Conservation (phyloP, 2,113 vertebrate genomes). For the Cathartes aura region DNA sequence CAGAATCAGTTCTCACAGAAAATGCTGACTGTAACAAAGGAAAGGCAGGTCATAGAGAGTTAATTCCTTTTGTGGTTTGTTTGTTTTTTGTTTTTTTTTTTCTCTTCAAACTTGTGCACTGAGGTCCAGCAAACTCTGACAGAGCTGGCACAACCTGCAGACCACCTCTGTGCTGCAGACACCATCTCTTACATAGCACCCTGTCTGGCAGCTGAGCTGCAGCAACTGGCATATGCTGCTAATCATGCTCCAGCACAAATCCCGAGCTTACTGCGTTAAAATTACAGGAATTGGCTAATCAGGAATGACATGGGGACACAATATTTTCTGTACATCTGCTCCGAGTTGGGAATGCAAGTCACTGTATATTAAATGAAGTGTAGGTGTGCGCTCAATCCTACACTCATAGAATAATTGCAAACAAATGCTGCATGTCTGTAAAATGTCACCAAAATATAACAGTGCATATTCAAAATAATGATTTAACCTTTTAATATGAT, state of each 20-base stretch:
- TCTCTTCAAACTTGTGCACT: not conserved
- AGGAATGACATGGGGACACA: not conserved
- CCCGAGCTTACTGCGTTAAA: not conserved
- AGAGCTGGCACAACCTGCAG: not conserved
- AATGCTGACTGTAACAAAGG: not conserved
- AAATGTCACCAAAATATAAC: not conserved
- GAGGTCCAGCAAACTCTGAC: not conserved
- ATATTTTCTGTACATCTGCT: constrained; percentile 13
- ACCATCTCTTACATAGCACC: not conserved
- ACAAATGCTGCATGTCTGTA: not conserved
- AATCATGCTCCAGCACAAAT: not conserved
- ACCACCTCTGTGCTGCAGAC: not conserved
- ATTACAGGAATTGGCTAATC: not conserved
- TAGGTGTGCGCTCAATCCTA: not conserved
- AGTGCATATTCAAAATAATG: not conserved
- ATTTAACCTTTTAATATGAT: not conserved
- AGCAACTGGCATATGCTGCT: not conserved
- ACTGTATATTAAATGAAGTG: not conserved
- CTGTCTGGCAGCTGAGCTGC: not conserved
- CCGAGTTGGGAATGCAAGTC: not conserved
- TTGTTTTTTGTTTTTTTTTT: not conserved
- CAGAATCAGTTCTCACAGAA: not conserved
- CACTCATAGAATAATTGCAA: not conserved
- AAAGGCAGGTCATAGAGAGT: not conserved
- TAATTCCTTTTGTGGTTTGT: not conserved